phyloP scores from a whole-genome alignment of 2,113 vertebrate genomes.

The rabbit (Oryctolagus cuniculus) region mOryCun1.1 NC_091435.1:68182501-68183000 shows the following conservation, averaged over 20 bases:
- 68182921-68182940: neutral
- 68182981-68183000: neutral
- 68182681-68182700: neutral
- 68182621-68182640: neutral
- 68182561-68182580: neutral
- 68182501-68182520: conserved; percentile 46
- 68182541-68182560: neutral
- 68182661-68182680: fast-evolving
- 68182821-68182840: neutral
- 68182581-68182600: neutral
- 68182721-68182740: neutral
- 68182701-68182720: neutral
- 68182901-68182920: neutral
- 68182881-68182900: neutral
- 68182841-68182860: neutral
- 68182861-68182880: neutral
- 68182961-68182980: neutral
- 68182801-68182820: neutral
- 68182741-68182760: neutral
- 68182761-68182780: neutral
- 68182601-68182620: neutral
- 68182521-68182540: neutral
- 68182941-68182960: neutral
- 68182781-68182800: neutral
- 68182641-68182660: neutral